Percentiles rank a stretch among this genome's conserved stretches.
These are phyloP conservation scores for Natrix natrix DNA, from an alignment of 2,797 vertebrate species.

Conservation along the genomic window DNA sequence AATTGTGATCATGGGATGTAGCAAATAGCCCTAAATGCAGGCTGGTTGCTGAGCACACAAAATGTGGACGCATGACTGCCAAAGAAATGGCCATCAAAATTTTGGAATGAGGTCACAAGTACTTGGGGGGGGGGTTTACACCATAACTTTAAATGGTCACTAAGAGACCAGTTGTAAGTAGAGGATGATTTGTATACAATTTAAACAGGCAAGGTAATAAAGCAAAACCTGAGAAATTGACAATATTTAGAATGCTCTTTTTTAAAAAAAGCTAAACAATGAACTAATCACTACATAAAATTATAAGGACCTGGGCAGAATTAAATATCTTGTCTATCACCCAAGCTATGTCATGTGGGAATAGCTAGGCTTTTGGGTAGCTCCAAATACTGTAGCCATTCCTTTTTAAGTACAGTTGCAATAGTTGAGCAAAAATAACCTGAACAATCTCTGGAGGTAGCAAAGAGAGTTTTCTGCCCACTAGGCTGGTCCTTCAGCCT, in stretches of 20 bases:
- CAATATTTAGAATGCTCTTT: not conserved
- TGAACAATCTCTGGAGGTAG: not conserved
- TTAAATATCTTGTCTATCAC: not conserved
- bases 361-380: not conserved
- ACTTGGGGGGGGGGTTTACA: too few species aligned
- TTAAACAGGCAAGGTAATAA: not conserved
- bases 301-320: not conserved
- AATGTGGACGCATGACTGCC: too few species aligned
- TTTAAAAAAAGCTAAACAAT: not conserved
- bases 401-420: not conserved
- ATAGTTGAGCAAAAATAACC: not conserved
- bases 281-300: not conserved
- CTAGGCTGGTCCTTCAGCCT: not conserved
- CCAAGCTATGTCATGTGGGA: too few species aligned
- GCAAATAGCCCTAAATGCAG: too few species aligned
- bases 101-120: too few species aligned
- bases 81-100: too few species aligned
- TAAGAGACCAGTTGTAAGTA: too few species aligned
- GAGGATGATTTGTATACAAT: not conserved
- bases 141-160: too few species aligned
- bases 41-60: too few species aligned
- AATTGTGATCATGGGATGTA: too few species aligned
- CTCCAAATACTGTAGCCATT: not conserved
- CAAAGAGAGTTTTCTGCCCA: not conserved
- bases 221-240: not conserved